Conservation (phyloP, 2,888 invertebrate genomes). For the Netelia inedita region DNA sequence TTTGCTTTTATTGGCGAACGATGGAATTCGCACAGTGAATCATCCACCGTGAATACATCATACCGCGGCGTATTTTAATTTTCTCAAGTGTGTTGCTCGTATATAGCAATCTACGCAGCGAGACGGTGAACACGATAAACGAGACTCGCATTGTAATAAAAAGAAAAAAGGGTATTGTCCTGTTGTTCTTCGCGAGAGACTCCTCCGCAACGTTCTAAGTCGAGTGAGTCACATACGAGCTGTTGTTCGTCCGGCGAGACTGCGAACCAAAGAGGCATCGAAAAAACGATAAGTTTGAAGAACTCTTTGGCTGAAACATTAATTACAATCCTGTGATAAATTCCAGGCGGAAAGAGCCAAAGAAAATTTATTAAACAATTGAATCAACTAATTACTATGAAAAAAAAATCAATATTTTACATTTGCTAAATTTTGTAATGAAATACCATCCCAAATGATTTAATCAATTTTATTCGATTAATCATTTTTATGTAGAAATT, state of each 20-base stretch:
- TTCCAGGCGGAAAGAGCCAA: no score
- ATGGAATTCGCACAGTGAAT: constrained; percentile 49
- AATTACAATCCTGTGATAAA: no score
- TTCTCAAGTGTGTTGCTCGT: constrained; percentile 17
- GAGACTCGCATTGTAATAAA: constrained; percentile 59
- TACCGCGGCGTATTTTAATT: constrained; percentile 26
- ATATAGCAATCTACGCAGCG: constrained; percentile 37
- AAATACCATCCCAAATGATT: no score
- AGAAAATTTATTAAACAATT: no score
- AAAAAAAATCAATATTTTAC: no score
- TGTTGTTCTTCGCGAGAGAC: constrained; percentile 19
- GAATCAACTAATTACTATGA: no score
- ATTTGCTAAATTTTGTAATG: no score
- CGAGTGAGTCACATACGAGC: constrained; percentile 36
- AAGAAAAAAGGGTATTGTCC: constrained; percentile 27
- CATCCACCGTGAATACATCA: constrained; percentile 36
- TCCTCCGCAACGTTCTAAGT: constrained; percentile 9
- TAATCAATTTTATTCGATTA: no score
- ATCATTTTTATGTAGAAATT: no score
- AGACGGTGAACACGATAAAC: background rate
- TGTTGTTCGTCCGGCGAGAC: constrained; percentile 37
- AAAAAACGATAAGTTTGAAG: no score
- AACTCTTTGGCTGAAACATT: no score
- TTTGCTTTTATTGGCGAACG: constrained; percentile 31
- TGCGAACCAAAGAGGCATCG: constrained; percentile 16